Conservation (phyloP, 2,888 invertebrate genomes). For the Caenorhabditis japonica region DNA sequence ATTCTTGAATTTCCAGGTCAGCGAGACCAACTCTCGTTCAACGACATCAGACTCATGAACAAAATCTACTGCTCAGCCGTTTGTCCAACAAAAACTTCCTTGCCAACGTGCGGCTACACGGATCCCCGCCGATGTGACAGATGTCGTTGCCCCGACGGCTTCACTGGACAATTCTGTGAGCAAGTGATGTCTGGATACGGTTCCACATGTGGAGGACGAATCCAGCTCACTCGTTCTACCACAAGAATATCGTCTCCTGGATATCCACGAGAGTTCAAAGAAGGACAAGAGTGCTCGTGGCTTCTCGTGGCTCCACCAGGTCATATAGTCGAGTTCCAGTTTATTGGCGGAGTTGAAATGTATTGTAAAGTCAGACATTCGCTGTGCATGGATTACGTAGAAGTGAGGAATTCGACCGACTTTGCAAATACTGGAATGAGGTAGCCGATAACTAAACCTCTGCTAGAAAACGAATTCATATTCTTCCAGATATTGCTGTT, state of each 20-base stretch:
- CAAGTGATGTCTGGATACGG: constrained; percentile 77
- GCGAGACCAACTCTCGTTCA: constrained; percentile 77
- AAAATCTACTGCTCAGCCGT: constrained; percentile 73
- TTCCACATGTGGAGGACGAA: constrained; percentile 74
- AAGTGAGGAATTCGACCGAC: constrained; percentile 77
- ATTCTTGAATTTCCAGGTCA: constrained; percentile 65
- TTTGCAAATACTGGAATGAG: constrained; percentile 78
- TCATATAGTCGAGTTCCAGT: constrained; percentile 76
- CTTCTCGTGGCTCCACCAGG: constrained; percentile 74
- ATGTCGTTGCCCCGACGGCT: constrained; percentile 77
- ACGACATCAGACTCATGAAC: constrained; percentile 77
- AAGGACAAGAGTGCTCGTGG: constrained; percentile 77
- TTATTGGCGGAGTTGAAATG: constrained; percentile 77
- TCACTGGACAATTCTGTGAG: constrained; percentile 76
- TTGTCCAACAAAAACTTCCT: constrained; percentile 71
- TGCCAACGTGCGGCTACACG: constrained; percentile 77
- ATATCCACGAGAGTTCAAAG: constrained; percentile 76
- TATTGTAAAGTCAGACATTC: constrained; percentile 78
- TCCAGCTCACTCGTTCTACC: constrained; percentile 57
- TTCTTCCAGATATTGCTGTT: constrained; percentile 77
- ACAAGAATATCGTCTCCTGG: constrained; percentile 72
- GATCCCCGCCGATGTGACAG: constrained; percentile 74
- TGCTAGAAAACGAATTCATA: too few relatives aligned
- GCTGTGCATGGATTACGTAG: constrained; percentile 78
- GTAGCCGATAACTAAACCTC: constrained; percentile 60